Percentiles rank a stretch among this genome's conserved stretches.
Conservation (phyloP, 1,140 invertebrate species). For the Archivesica marissinica region DNA sequence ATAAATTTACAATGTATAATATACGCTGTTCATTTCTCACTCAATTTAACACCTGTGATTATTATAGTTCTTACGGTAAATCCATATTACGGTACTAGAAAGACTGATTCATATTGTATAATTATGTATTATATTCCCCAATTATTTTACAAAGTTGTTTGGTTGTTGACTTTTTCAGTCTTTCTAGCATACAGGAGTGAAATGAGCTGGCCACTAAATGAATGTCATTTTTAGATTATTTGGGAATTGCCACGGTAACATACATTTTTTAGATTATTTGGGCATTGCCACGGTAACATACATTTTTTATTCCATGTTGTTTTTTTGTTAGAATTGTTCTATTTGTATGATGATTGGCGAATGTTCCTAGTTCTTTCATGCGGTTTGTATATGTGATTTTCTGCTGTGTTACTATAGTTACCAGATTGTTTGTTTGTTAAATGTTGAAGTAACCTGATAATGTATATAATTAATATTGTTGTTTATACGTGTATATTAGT, state of each 20-base stretch:
- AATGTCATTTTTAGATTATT: not conserved
- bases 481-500: not conserved
- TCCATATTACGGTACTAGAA: too few species aligned
- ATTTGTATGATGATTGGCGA: not conserved
- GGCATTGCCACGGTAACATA: not conserved
- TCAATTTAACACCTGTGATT: too few species aligned
- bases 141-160: too few species aligned
- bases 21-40: too few species aligned
- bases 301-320: not conserved
- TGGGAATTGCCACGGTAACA: not conserved
- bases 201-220: not conserved
- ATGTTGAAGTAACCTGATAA: not conserved
- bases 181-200: not conserved
- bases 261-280: not conserved
- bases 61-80: too few species aligned
- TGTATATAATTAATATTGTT: not conserved
- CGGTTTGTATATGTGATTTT: not conserved
- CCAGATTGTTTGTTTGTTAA: not conserved
- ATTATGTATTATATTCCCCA: too few species aligned
- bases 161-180: too few species aligned
- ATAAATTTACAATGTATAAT: too few species aligned
- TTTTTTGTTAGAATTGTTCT: not conserved
- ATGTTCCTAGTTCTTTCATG: constrained; percentile 17
- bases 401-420: not conserved
- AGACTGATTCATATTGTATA: too few species aligned